These are phyloP conservation scores for Anhinga rufa DNA, from an alignment of 2,113 vertebrate species.

Conservation along the genomic window DNA sequence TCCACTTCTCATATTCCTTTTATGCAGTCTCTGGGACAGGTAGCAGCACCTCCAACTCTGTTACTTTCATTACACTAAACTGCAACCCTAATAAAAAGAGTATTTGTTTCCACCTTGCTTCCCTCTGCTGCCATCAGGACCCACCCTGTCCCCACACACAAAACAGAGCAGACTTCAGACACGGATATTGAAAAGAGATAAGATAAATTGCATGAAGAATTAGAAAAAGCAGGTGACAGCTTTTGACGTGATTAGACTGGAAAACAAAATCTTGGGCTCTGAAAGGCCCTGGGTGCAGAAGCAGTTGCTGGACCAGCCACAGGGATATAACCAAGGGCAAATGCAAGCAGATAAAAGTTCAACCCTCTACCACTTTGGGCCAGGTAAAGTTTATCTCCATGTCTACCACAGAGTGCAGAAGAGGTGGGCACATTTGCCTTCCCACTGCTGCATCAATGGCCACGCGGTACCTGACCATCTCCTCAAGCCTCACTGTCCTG, in stretches of 20 bases:
- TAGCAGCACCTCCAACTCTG: neutral
- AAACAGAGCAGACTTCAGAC: neutral
- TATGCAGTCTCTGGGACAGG: neutral
- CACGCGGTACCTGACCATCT: accelerated
- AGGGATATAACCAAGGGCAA: neutral
- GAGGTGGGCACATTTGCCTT: neutral
- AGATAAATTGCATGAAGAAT: neutral
- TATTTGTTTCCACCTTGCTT: neutral
- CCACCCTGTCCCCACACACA: neutral
- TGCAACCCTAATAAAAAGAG: neutral
- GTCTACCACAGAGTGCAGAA: neutral
- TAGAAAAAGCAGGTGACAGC: neutral
- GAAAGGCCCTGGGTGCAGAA: neutral
- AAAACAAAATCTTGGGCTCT: neutral
- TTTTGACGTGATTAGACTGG: neutral
- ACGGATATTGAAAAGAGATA: conserved; percentile 20
- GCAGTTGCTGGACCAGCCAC: neutral
- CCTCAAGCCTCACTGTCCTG: accelerated
- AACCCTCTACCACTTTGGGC: neutral
- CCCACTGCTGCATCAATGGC: neutral
- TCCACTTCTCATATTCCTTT: neutral
- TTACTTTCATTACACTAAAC: conserved; percentile 15
- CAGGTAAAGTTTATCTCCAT: neutral
- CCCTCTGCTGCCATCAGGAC: neutral
- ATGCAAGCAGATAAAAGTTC: neutral